A percentile compares a stretch with the other conserved stretches of the same genome.
These are phyloP conservation scores for Candoia aspera DNA, from an alignment of 2,113 vertebrate species.

Conservation along the genomic window DNA sequence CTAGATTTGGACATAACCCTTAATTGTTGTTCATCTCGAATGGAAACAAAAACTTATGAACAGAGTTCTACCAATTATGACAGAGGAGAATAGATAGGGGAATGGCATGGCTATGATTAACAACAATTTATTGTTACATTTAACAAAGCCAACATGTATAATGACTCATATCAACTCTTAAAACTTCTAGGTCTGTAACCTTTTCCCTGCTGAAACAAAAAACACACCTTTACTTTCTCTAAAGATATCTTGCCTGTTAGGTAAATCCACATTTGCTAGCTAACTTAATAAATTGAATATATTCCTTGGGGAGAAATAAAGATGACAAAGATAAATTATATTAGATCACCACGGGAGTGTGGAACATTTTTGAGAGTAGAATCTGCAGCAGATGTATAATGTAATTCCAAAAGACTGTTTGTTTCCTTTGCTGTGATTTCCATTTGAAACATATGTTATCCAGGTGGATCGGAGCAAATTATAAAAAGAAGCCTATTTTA, in stretches of 20 bases:
- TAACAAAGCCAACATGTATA: background rate
- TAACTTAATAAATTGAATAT: constrained; percentile 9
- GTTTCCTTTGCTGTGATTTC: constrained; percentile 33
- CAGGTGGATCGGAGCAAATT: constrained; percentile 35
- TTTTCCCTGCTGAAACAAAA: background rate
- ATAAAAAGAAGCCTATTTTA: background rate
- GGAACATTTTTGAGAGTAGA: background rate
- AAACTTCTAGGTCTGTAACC: background rate
- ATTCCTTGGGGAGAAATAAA: background rate
- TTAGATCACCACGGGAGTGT: constrained; percentile 9
- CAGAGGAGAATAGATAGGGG: no score
- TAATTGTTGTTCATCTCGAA: background rate
- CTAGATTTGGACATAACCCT: background rate
- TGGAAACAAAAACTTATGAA: background rate
- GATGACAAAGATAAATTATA: constrained; percentile 26
- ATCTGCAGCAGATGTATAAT: constrained; percentile 25
- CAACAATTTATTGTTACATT: background rate
- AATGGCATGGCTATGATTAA: background rate
- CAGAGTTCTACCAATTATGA: background rate
- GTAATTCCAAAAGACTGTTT: constrained; percentile 17
- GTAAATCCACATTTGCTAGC: background rate
- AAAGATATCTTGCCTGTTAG: background rate
- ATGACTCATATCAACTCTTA: background rate
- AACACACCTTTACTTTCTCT: background rate
- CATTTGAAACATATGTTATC: constrained; percentile 32